Percentiles rank a stretch among this genome's conserved stretches.
Conservation (phyloP, 2,888 invertebrate species). For the Aphodius granarius region DNA sequence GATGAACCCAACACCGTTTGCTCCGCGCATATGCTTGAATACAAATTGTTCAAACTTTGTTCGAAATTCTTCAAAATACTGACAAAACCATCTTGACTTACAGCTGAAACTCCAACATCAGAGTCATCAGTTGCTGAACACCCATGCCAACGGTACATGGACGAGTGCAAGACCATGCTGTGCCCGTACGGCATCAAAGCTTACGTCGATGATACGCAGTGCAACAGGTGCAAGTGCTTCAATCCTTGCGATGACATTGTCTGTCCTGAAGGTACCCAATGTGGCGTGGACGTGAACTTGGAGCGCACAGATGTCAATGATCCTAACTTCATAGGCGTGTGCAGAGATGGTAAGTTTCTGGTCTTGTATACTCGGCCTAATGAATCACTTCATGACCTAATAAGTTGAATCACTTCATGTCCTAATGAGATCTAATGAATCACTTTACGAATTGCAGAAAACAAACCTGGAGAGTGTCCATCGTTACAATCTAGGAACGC, state of each 20-base stretch:
- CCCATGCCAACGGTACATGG: slow-evolving; percentile 60
- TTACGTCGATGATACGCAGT: slow-evolving; percentile 63
- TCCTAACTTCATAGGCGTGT: slow-evolving; percentile 61
- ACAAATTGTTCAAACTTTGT: neutral
- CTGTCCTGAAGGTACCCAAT: slow-evolving; percentile 68
- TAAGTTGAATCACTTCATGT: no score
- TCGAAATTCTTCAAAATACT: neutral
- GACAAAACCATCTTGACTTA: neutral
- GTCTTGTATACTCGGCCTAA: no score
- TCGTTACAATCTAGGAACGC: slow-evolving; percentile 51
- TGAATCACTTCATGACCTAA: no score
- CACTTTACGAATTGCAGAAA: slow-evolving; percentile 59
- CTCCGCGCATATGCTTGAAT: neutral
- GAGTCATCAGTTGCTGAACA: slow-evolving; percentile 37
- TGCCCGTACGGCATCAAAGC: slow-evolving; percentile 76
- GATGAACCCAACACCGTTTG: neutral
- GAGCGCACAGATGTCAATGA: slow-evolving; percentile 13
- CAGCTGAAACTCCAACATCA: neutral
- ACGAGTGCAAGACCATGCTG: slow-evolving; percentile 64
- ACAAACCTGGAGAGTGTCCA: slow-evolving; percentile 73
- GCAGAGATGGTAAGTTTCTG: slow-evolving; percentile 61
- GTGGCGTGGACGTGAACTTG: slow-evolving; percentile 64
- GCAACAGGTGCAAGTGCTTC: slow-evolving; percentile 72
- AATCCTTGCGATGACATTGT: slow-evolving; percentile 69
- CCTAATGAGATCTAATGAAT: no score